Conservation (phyloP, 2,113 vertebrate genomes). For the Monarcha castaneiventris region DNA sequence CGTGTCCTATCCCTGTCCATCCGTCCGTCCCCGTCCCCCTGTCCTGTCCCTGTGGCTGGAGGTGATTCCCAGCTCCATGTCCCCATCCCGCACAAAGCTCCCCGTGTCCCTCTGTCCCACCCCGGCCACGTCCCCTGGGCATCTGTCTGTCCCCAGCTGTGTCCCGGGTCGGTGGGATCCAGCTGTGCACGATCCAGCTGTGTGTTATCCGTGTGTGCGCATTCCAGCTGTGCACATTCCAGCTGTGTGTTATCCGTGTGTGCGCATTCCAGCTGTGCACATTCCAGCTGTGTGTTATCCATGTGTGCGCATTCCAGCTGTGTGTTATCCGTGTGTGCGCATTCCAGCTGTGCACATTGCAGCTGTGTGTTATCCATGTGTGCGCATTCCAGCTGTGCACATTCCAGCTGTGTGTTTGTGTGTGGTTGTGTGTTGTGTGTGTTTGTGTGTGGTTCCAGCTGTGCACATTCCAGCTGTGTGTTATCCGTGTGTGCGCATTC, state of each 20-base stretch:
- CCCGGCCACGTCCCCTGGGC: background rate
- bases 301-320: background rate
- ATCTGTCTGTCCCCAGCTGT: background rate
- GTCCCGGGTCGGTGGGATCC: background rate
- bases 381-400: background rate
- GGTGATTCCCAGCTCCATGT: background rate
- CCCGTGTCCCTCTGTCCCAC: background rate
- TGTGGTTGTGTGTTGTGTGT: no score
- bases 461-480: no score
- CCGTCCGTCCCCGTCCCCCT: background rate
- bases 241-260: background rate
- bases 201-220: background rate
- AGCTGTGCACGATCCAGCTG: background rate
- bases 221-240: no score
- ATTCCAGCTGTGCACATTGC: no score
- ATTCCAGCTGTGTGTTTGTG: no score
- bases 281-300: no score
- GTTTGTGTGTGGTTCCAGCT: no score
- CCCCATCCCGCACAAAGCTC: background rate
- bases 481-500: no score
- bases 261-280: background rate
- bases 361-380: background rate
- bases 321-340: background rate
- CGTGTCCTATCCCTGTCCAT: no score
- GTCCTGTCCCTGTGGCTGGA: background rate